phyloP scores from a whole-genome alignment of 2,113 vertebrate species.

The Malaclemys terrapin region DNA sequence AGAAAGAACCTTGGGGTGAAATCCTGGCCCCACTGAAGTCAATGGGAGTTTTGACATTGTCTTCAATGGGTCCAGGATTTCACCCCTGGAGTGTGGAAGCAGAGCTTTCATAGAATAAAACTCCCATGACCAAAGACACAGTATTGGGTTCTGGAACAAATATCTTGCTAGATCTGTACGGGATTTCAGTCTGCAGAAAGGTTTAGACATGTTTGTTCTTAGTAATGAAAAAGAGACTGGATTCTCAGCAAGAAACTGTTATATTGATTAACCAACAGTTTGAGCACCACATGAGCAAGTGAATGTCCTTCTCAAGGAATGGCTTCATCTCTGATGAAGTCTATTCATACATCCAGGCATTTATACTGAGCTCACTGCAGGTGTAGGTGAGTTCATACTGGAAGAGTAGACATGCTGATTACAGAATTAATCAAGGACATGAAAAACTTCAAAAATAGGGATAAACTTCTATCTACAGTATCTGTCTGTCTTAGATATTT shows the following conservation, averaged over 20 bases:
- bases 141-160: neutral
- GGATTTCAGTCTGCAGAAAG: constrained; percentile 7
- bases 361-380: neutral
- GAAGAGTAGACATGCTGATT: neutral
- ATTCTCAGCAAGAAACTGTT: constrained; percentile 6
- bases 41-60: neutral
- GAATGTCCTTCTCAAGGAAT: neutral
- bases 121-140: neutral
- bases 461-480: neutral
- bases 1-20: neutral
- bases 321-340: constrained; percentile 33
- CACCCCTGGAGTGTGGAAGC: neutral
- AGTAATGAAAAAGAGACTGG: neutral
- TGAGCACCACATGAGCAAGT: neutral
- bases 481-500: neutral
- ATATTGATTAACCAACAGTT: neutral
- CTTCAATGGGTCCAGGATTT: neutral
- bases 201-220: neutral
- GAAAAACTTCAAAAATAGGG: neutral
- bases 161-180: neutral
- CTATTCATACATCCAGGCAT: neutral
- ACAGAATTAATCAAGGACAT: neutral
- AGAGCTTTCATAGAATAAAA: constrained; percentile 18
- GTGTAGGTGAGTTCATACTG: neutral
- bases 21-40: neutral